These are phyloP conservation scores for Drosophila simulans DNA, from an alignment of 1,140 invertebrate species.

Conservation along the genomic window DNA sequence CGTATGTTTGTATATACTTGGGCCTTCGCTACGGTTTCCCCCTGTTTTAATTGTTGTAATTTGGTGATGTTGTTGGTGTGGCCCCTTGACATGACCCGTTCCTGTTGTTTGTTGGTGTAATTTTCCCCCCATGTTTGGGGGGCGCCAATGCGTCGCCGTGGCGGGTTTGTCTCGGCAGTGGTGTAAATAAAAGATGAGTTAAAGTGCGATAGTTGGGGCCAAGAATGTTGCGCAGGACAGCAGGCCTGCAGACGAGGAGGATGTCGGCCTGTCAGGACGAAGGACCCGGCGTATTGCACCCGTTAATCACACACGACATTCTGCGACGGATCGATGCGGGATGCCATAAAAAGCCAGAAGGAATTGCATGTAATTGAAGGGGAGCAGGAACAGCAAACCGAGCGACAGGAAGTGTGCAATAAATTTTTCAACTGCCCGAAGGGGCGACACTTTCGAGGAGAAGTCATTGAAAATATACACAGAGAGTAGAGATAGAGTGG, in stretches of 20 bases:
- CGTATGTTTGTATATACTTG: not conserved
- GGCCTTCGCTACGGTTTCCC: slow-evolving; percentile 24
- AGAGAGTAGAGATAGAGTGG: not conserved
- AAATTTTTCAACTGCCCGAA: slow-evolving; percentile 57
- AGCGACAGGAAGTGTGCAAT: slow-evolving; percentile 70
- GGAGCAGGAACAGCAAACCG: slow-evolving; percentile 35
- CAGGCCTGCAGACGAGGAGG: slow-evolving; percentile 2
- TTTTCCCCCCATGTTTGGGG: slow-evolving; percentile 25
- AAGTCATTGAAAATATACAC: not conserved
- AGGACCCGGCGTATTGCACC: slow-evolving; percentile 17
- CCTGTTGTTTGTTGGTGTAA: slow-evolving; percentile 50
- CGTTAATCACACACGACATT: slow-evolving; percentile 63
- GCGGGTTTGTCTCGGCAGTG: slow-evolving; percentile 43
- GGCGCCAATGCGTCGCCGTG: slow-evolving; percentile 68
- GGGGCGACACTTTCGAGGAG: slow-evolving; percentile 49
- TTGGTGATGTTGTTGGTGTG: slow-evolving; percentile 21
- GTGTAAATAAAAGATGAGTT: slow-evolving; percentile 72
- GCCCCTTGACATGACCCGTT: slow-evolving; percentile 45
- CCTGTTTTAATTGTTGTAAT: slow-evolving; percentile 77
- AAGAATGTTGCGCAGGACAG: slow-evolving; percentile 60
- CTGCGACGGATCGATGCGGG: slow-evolving; percentile 49
- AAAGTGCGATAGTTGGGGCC: slow-evolving; percentile 60
- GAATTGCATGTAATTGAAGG: slow-evolving; percentile 77
- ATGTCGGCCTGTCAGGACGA: slow-evolving; percentile 9
- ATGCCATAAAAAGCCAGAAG: slow-evolving; percentile 65